These are phyloP conservation scores for Bufo bufo DNA, from an alignment of 2,113 vertebrate genomes.

Conservation along the genomic window DNA sequence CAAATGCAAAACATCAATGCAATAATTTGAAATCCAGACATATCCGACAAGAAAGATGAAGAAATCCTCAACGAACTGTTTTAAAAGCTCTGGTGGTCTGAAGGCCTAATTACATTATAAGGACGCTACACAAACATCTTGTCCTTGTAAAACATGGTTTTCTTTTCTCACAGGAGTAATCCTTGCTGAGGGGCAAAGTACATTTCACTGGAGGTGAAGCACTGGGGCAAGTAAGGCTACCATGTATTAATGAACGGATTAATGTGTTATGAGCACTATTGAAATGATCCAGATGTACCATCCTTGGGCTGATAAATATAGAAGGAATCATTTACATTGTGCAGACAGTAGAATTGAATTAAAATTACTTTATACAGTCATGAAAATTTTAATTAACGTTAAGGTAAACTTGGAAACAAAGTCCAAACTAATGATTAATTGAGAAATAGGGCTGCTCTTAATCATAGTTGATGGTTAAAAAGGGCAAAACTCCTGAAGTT, in stretches of 20 bases:
- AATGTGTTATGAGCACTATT: not conserved
- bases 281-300: not conserved
- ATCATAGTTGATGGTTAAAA: not conserved
- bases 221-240: not conserved
- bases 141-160: constrained; percentile 62
- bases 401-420: constrained; percentile 25
- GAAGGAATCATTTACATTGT: not conserved
- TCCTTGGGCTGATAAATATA: not conserved
- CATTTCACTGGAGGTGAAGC: constrained; percentile 5
- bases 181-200: constrained; percentile 38
- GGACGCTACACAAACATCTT: constrained; percentile 64
- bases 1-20: constrained; percentile 81
- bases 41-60: constrained; percentile 60
- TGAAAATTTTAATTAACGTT: not conserved
- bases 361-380: not conserved
- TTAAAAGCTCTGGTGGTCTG: not conserved
- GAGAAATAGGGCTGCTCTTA: not conserved
- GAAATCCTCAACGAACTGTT: constrained; percentile 58
- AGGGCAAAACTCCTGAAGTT: not conserved
- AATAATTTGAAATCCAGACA: constrained; percentile 84
- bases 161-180: constrained; percentile 63
- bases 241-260: not conserved
- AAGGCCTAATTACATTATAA: constrained; percentile 54
- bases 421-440: constrained; percentile 49
- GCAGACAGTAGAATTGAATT: not conserved